phyloP scores from a whole-genome alignment of 2,797 vertebrate genomes.

The Salmo trutta region DNA sequence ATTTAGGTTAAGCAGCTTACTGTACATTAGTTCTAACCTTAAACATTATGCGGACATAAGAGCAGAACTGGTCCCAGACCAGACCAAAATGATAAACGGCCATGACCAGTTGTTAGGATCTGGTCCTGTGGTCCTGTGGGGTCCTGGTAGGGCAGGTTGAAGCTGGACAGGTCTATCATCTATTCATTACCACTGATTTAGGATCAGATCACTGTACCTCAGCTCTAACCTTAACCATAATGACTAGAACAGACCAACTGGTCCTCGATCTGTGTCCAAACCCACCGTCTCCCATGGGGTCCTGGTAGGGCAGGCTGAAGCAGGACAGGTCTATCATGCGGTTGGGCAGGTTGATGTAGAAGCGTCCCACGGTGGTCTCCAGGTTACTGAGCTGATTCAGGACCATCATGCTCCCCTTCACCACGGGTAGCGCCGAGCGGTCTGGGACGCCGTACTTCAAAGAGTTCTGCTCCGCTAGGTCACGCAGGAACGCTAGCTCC shows the following conservation, averaged over 20 bases:
- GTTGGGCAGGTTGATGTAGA: slow-evolving; percentile 98
- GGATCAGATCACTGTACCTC: background rate
- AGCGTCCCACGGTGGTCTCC: slow-evolving; percentile 94
- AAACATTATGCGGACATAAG: background rate
- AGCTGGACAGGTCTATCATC: slow-evolving; percentile 95
- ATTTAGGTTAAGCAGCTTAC: background rate
- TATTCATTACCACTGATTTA: background rate
- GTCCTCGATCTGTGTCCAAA: background rate
- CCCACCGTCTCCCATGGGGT: slow-evolving; percentile 96
- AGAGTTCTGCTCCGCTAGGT: slow-evolving; percentile 95
- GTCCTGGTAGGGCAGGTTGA: slow-evolving; percentile 93
- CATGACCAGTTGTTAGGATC: slow-evolving; percentile 22
- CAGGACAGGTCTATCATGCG: slow-evolving; percentile 95
- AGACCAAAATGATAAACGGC: no score
- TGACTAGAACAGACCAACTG: slow-evolving; percentile 2
- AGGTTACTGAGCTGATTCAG: slow-evolving; percentile 98
- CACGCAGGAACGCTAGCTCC: slow-evolving; percentile 93
- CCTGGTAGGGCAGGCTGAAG: slow-evolving; percentile 93
- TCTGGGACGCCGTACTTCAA: slow-evolving; percentile 85
- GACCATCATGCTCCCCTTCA: slow-evolving; percentile 99
- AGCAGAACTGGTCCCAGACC: background rate
- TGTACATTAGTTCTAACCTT: background rate
- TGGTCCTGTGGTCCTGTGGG: slow-evolving; percentile 85
- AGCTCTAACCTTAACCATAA: background rate
- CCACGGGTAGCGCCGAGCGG: slow-evolving; percentile 78